Conservation (phyloP, 37 sponge, comb jelly and placozoan genomes). For the Beroe ovata region DNA sequence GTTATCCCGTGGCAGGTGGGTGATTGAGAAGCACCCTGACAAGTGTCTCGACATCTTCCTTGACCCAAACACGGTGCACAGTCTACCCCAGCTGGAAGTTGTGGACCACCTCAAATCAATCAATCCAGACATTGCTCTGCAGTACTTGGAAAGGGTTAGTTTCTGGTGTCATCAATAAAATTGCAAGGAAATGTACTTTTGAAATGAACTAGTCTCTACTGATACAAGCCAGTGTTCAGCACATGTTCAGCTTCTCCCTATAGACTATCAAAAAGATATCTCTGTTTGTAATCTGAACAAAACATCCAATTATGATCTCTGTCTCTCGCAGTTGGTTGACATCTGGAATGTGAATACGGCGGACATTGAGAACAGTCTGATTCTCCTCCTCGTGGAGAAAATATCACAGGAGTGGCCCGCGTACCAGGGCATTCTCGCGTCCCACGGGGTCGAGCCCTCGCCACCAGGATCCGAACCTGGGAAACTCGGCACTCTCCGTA, state of each 20-base stretch:
- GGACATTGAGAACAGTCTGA: slow-evolving; percentile 9
- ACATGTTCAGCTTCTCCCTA: too few relatives aligned
- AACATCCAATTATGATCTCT: too few relatives aligned
- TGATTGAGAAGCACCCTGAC: slow-evolving; percentile 62
- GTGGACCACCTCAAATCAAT: slow-evolving; percentile 53
- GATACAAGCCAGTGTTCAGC: too few relatives aligned
- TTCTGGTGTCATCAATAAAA: too few relatives aligned
- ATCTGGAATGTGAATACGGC: slow-evolving; percentile 14
- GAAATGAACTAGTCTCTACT: too few relatives aligned
- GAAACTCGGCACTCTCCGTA: slow-evolving; percentile 1
- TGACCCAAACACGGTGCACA: slow-evolving; percentile 33
- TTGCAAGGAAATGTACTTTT: too few relatives aligned
- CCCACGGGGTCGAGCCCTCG: not conserved
- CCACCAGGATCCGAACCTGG: slow-evolving; percentile 28
- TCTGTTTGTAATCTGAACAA: too few relatives aligned
- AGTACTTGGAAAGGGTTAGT: slow-evolving; percentile 55
- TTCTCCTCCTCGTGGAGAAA: not conserved
- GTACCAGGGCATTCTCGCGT: slow-evolving; percentile 19
- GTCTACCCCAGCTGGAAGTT: slow-evolving; percentile 25
- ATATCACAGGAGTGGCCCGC: slow-evolving; percentile 36
- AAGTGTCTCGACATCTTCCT: slow-evolving; percentile 51
- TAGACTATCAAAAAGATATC: too few relatives aligned
- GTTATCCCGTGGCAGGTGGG: slow-evolving; percentile 58
- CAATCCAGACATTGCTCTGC: slow-evolving; percentile 49
- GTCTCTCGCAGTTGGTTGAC: slow-evolving; percentile 24